Evolutionary conservation across 2,888 invertebrate species (phyloP).

Genomic region (Oligia latruncula): DNA sequence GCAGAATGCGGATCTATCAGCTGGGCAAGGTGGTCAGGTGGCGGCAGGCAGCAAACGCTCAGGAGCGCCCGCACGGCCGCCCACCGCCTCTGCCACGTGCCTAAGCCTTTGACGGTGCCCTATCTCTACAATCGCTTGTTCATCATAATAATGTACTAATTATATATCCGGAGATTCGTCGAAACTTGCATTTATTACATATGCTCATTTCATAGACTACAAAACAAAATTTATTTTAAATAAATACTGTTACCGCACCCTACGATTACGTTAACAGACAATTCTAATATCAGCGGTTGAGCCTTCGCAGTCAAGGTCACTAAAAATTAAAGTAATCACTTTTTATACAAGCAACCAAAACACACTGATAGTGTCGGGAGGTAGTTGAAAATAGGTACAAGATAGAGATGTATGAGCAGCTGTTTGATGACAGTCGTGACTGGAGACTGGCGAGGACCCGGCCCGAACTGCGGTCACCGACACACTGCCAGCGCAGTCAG

Average conservation of each 20-base stretch:
- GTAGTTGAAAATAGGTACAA: slow-evolving; percentile 24
- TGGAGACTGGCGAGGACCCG: slow-evolving; percentile 74
- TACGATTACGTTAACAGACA: slow-evolving; percentile 58
- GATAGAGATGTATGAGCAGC: slow-evolving; percentile 44
- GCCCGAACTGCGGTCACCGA: slow-evolving; percentile 82
- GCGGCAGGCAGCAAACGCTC: slow-evolving; percentile 85
- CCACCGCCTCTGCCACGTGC: slow-evolving; percentile 80
- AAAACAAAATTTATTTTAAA: slow-evolving; percentile 37
- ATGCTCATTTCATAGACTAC: slow-evolving; percentile 29
- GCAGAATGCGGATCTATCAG: slow-evolving; percentile 81
- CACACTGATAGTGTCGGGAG: slow-evolving; percentile 53
- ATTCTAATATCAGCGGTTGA: slow-evolving; percentile 49
- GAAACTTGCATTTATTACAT: slow-evolving; percentile 22
- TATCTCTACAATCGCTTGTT: slow-evolving; percentile 56
- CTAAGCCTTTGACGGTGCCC: slow-evolving; percentile 71
- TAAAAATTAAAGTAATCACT: slow-evolving; percentile 59
- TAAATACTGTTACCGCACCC: slow-evolving; percentile 57
- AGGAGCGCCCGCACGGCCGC: slow-evolving; percentile 80
- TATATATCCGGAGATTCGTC: background rate
- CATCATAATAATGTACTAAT: slow-evolving; percentile 1
- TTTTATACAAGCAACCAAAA: slow-evolving; percentile 52
- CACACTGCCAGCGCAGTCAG: slow-evolving; percentile 80
- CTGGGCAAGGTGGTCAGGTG: slow-evolving; percentile 80
- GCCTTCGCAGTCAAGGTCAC: slow-evolving; percentile 63
- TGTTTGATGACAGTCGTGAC: slow-evolving; percentile 49